Evolutionary conservation across 2,888 invertebrate genomes (phyloP).

Genomic region (Hymenopus coronatus): DNA sequence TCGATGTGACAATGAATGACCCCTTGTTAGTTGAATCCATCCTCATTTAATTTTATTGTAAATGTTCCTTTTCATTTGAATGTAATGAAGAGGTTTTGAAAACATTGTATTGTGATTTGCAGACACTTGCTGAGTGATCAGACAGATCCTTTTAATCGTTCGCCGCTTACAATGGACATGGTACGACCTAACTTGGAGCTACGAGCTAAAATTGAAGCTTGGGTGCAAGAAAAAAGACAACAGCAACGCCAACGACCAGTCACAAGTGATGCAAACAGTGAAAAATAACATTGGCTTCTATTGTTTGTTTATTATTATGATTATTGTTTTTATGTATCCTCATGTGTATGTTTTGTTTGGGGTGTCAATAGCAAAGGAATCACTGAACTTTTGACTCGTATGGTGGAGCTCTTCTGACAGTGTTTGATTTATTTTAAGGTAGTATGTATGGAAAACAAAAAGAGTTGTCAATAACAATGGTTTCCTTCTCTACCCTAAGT

Average conservation of each 20-base stretch:
- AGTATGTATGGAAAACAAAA: neutral
- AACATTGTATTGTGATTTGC: conserved; percentile 27
- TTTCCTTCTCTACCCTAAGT: neutral
- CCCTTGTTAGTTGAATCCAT: too few species aligned
- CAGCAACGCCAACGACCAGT: neutral
- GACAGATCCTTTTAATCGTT: conserved; percentile 92
- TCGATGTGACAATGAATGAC: too few species aligned
- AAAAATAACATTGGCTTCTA: neutral
- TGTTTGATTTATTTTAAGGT: neutral
- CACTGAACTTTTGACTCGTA: neutral
- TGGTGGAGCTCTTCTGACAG: neutral
- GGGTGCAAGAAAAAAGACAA: conserved; percentile 62
- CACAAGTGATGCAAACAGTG: neutral
- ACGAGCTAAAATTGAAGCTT: conserved; percentile 71
- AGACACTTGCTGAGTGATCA: conserved; percentile 89
- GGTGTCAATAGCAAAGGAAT: neutral
- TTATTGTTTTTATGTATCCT: neutral
- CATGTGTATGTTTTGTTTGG: neutral
- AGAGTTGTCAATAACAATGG: neutral
- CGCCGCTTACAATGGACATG: conserved; percentile 91
- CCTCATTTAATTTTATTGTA: too few species aligned
- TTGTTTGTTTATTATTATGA: neutral
- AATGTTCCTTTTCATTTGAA: too few species aligned
- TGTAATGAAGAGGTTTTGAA: too few species aligned
- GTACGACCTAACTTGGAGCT: conserved; percentile 76